phyloP scores from a whole-genome alignment of 1,140 invertebrate species.

The Oryzaephilus surinamensis region DNA sequence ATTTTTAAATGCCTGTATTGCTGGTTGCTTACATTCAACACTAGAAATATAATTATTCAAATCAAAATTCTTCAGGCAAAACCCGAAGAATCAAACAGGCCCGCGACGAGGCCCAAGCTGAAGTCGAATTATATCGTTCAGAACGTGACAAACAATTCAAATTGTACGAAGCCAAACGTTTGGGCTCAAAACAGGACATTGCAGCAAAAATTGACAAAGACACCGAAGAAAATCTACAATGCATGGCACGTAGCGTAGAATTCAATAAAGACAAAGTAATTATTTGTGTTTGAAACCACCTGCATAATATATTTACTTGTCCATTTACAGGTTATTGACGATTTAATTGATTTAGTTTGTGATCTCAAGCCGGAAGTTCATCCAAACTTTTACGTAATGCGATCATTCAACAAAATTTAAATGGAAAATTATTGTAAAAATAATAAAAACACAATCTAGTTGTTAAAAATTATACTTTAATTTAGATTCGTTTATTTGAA shows the following conservation, averaged over 20 bases:
- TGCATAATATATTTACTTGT: constrained; percentile 14
- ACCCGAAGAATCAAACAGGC: constrained; percentile 94
- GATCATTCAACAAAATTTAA: constrained; percentile 10
- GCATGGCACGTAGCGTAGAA: constrained; percentile 68
- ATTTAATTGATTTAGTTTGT: constrained; percentile 70
- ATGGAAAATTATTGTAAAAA: too few species aligned
- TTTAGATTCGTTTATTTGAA: too few species aligned
- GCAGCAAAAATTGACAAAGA: constrained; percentile 82
- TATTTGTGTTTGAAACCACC: background rate
- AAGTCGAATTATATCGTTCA: constrained; percentile 93
- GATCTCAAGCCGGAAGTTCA: constrained; percentile 80
- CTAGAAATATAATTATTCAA: background rate
- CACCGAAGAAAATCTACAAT: constrained; percentile 67
- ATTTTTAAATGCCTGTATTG: too few species aligned
- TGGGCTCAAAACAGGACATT: constrained; percentile 83
- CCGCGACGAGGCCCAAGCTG: constrained; percentile 96
- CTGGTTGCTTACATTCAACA: too few species aligned
- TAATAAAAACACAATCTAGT: too few species aligned
- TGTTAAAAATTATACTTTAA: too few species aligned
- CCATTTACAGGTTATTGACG: constrained; percentile 62
- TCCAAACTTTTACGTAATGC: constrained; percentile 19
- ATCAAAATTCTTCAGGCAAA: constrained; percentile 72
- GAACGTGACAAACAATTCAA: constrained; percentile 85
- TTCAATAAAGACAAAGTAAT: constrained; percentile 63
- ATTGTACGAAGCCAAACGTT: constrained; percentile 85